These are phyloP conservation scores for Centrocercus urophasianus DNA, from an alignment of 2,113 vertebrate genomes.

Conservation along the genomic window DNA sequence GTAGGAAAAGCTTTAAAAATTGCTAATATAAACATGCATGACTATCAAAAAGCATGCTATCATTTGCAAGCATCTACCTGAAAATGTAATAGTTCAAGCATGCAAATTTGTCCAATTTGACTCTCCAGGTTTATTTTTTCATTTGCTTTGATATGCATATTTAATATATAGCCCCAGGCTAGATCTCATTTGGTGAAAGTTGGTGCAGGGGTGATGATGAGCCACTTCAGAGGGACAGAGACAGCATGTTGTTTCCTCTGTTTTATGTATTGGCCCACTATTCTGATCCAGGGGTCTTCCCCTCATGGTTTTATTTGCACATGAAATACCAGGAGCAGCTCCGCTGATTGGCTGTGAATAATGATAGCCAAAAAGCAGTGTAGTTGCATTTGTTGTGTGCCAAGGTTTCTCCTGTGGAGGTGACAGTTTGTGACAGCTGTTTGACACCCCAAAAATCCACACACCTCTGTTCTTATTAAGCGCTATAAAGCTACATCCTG, in stretches of 20 bases:
- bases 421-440: constrained; percentile 84
- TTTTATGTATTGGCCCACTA: constrained; percentile 84
- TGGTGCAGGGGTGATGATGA: constrained; percentile 90
- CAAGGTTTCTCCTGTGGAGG: constrained; percentile 77
- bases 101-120: constrained; percentile 90
- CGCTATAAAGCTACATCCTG: constrained; percentile 58
- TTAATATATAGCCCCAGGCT: constrained; percentile 93
- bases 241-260: constrained; percentile 83
- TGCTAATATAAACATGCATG: constrained; percentile 1
- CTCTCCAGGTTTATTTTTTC: constrained; percentile 90
- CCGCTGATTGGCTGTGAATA: constrained; percentile 82
- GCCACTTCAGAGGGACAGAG: constrained; percentile 88
- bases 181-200: constrained; percentile 94
- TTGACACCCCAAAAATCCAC: constrained; percentile 82
- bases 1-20: constrained; percentile 13
- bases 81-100: constrained; percentile 73
- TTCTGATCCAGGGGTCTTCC: constrained; percentile 81
- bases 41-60: constrained; percentile 25
- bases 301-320: constrained; percentile 91
- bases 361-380: constrained; percentile 81
- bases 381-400: constrained; percentile 81
- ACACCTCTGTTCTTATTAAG: constrained; percentile 78
- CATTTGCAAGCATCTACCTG: constrained; percentile 66
- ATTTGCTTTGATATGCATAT: constrained; percentile 99
- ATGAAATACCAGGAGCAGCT: constrained; percentile 85